Evolutionary conservation across 2,797 vertebrate genomes (phyloP).

Genomic region (Apogon hyalosoma): DNA sequence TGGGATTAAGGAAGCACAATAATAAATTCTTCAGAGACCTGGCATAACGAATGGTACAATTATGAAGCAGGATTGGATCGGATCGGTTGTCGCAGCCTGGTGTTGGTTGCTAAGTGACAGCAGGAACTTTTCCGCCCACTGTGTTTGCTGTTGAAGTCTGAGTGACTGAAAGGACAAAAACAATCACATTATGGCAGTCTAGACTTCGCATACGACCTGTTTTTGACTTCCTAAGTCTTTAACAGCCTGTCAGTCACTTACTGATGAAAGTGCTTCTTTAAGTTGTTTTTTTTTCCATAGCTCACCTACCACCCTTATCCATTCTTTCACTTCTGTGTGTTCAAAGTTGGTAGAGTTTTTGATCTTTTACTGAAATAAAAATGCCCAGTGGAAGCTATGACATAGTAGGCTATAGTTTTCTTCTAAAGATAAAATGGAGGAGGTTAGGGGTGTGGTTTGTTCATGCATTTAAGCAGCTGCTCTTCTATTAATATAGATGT

Average conservation of each 20-base stretch:
- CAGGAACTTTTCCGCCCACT: constrained; percentile 79
- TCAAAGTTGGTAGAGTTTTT: constrained; percentile 2
- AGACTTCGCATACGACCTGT: constrained; percentile 53
- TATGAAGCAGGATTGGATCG: constrained; percentile 69
- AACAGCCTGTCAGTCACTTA: constrained; percentile 60
- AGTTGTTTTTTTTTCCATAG: constrained; percentile 18
- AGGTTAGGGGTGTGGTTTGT: constrained; percentile 30
- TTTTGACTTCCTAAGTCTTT: constrained; percentile 46
- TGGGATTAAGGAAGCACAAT: constrained; percentile 75
- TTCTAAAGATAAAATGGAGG: constrained; percentile 23
- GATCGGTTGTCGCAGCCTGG: constrained; percentile 71
- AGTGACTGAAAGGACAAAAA: constrained; percentile 72
- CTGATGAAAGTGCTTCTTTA: constrained; percentile 45
- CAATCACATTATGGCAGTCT: constrained; percentile 71
- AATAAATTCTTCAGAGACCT: constrained; percentile 78
- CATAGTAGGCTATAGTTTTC: constrained; percentile 22
- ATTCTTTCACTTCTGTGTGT: not conserved
- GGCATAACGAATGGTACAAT: constrained; percentile 75
- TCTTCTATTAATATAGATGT: not conserved
- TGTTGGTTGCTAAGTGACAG: constrained; percentile 82
- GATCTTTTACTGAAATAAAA: constrained; percentile 35
- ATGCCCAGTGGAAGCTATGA: constrained; percentile 1
- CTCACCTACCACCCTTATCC: constrained; percentile 11
- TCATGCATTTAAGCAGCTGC: constrained; percentile 13
- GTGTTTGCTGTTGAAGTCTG: constrained; percentile 74